Percentiles rank a stretch among this genome's conserved stretches.
Conservation (phyloP, 2,113 vertebrate species). For the Chauna torquata region DNA sequence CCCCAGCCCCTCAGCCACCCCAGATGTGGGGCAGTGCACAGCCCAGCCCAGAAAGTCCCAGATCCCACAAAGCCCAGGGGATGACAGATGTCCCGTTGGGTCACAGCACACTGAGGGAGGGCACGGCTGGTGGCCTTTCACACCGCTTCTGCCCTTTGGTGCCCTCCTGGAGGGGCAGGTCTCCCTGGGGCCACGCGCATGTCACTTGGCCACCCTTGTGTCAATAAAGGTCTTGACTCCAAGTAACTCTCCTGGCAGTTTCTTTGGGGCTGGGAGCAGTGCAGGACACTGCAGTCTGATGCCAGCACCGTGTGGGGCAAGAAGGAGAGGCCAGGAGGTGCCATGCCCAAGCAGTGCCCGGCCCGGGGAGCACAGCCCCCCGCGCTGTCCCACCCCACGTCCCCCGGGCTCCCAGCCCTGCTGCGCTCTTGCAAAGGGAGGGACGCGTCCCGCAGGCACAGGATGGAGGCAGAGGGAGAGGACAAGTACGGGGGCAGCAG, state of each 20-base stretch:
- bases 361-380: neutral
- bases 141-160: neutral
- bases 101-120: fast-evolving
- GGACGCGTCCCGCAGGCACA: neutral
- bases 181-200: neutral
- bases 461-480: neutral
- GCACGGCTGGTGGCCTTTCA: neutral
- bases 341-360: no score
- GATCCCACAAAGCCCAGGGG: fast-evolving
- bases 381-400: fast-evolving
- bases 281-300: neutral
- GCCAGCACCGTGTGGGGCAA: neutral
- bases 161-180: no score
- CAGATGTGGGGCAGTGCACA: neutral
- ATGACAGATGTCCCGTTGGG: fast-evolving
- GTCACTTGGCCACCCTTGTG: neutral
- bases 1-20: neutral
- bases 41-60: neutral
- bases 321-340: fast-evolving
- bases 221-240: constrained; percentile 41
- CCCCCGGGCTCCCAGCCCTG: no score
- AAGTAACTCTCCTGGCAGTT: fast-evolving
- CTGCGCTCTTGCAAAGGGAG: neutral
- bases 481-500: neutral
- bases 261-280: neutral